phyloP scores from a whole-genome alignment of 2,113 vertebrate species.

The Drymodes brunneopygia region DNA sequence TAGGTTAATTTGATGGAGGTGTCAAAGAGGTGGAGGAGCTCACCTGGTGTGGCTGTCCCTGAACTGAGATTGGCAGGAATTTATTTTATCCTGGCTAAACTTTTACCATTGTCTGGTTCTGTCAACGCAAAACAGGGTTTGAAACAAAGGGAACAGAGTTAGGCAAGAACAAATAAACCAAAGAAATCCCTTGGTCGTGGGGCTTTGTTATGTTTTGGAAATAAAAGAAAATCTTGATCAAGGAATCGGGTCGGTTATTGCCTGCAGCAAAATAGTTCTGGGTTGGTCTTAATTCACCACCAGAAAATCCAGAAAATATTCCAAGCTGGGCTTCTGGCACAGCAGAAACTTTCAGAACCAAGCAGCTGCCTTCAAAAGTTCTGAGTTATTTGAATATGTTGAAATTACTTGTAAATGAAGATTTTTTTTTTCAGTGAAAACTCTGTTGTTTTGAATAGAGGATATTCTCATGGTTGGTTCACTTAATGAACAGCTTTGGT shows the following conservation, averaged over 20 bases:
- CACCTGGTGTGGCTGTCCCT: not conserved
- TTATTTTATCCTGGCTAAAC: not conserved
- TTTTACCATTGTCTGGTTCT: not conserved
- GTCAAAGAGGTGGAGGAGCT: not conserved
- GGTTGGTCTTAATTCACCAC: not conserved
- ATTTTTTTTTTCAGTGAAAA: not conserved
- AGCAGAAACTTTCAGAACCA: not conserved
- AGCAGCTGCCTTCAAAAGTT: not conserved
- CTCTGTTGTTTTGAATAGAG: not conserved
- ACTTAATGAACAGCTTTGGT: not conserved
- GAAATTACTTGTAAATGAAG: not conserved
- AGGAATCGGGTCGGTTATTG: slow-evolving; percentile 26
- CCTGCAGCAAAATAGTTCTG: slow-evolving; percentile 29
- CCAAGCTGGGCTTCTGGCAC: not conserved
- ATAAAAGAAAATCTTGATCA: not conserved
- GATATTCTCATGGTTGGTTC: not conserved
- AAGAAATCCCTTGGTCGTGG: not conserved
- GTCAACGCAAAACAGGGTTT: not conserved
- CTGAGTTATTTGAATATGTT: not conserved
- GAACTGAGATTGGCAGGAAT: not conserved
- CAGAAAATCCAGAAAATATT: slow-evolving; percentile 17
- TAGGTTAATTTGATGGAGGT: not conserved
- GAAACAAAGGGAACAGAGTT: not conserved
- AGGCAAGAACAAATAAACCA: not conserved
- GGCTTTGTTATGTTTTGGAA: not conserved